phyloP scores from a whole-genome alignment of 2,888 invertebrate species.

The Panopea generosa region DNA sequence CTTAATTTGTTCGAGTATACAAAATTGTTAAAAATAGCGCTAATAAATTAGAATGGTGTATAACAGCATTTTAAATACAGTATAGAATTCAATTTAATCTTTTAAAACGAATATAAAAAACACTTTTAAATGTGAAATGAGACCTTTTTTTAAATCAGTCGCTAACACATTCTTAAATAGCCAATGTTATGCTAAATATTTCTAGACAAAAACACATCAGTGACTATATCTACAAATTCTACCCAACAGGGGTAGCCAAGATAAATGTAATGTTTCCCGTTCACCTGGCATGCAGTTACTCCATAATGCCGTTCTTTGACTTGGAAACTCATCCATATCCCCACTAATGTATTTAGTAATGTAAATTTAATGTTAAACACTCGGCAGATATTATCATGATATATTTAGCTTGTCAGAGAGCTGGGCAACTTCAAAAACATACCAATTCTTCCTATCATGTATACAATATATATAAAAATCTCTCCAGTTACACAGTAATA shows the following conservation, averaged over 20 bases:
- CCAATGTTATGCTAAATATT: too few relatives aligned
- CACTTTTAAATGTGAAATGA: too few relatives aligned
- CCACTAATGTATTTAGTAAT: conserved; percentile 68
- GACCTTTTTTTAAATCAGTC: too few relatives aligned
- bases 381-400: conserved; percentile 64
- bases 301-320: conserved; percentile 25
- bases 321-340: conserved; percentile 57
- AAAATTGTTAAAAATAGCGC: too few relatives aligned
- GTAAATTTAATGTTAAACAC: conserved; percentile 69
- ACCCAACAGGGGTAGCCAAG: conserved; percentile 2
- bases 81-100: too few relatives aligned
- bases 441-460: neutral
- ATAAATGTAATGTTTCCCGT: conserved; percentile 14
- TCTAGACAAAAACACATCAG: too few relatives aligned
- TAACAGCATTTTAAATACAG: too few relatives aligned
- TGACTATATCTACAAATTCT: too few relatives aligned
- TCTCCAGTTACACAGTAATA: neutral
- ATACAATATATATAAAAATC: neutral
- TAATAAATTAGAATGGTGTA: too few relatives aligned
- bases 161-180: too few relatives aligned
- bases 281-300: conserved; percentile 19
- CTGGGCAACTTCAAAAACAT: conserved; percentile 27
- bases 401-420: conserved; percentile 56
- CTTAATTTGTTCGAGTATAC: too few relatives aligned
- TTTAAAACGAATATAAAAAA: too few relatives aligned